Evolutionary conservation across 2,888 invertebrate species (phyloP).

Genomic region (Sclerodermus sp.): DNA sequence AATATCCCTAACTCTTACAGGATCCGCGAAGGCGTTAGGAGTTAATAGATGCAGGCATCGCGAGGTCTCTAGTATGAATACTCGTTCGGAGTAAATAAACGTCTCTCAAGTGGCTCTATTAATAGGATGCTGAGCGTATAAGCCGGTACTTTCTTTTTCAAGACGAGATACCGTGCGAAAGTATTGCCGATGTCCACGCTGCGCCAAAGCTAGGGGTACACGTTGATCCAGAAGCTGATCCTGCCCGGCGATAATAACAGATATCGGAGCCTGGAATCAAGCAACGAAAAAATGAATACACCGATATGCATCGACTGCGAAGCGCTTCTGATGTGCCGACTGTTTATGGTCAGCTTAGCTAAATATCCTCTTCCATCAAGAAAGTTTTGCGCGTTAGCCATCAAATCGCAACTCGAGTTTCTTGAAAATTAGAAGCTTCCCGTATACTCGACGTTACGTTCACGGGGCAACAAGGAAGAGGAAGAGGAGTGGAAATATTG

Average conservation of each 20-base stretch:
- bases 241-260: conserved; percentile 27
- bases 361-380: not conserved
- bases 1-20: conserved; percentile 13
- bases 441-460: too few species aligned
- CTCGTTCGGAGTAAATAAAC: conserved; percentile 30
- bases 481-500: too few species aligned
- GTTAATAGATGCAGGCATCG: conserved; percentile 29
- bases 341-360: not conserved
- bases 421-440: too few species aligned
- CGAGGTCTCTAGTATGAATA: conserved; percentile 16
- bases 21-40: conserved; percentile 19
- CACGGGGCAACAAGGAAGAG: too few species aligned
- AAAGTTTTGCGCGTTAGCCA: not conserved
- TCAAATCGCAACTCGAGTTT: too few species aligned
- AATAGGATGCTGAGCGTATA: conserved; percentile 39
- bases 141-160: conserved; percentile 28
- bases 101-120: conserved; percentile 38
- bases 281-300: conserved; percentile 4
- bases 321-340: conserved; percentile 1
- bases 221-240: conserved; percentile 36
- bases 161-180: conserved; percentile 26
- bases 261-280: conserved; percentile 25
- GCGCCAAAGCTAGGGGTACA: conserved; percentile 17
- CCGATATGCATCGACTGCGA: too few species aligned
- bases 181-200: conserved; percentile 17